phyloP scores from a whole-genome alignment of 2,113 vertebrate species.

The Prietella phreatophila region DNA sequence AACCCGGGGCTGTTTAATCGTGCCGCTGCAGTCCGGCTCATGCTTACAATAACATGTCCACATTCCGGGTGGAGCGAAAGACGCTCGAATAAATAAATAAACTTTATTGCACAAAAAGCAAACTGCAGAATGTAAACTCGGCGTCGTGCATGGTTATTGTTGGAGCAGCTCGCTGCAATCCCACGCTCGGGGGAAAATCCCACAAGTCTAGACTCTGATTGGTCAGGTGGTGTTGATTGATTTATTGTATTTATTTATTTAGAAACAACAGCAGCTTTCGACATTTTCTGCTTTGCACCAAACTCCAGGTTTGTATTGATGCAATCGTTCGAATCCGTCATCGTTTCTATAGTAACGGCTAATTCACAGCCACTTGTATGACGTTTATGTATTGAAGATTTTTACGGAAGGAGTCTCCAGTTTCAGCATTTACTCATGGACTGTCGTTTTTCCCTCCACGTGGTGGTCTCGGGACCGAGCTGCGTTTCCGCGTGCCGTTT shows the following conservation, averaged over 20 bases:
- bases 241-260: neutral
- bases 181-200: slow-evolving; percentile 22
- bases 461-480: neutral
- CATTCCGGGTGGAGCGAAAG: neutral
- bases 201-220: neutral
- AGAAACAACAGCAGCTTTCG: neutral
- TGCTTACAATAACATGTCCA: slow-evolving; percentile 21
- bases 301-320: neutral
- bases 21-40: neutral
- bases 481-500: neutral
- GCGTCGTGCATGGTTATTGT: slow-evolving; percentile 63
- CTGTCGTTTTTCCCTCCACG: neutral
- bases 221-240: neutral
- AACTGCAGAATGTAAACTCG: slow-evolving; percentile 35
- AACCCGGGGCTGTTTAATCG: slow-evolving; percentile 16
- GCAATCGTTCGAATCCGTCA: neutral
- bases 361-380: neutral
- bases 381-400: neutral
- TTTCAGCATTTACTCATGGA: neutral
- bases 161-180: slow-evolving; percentile 42
- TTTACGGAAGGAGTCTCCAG: neutral
- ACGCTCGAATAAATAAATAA: neutral
- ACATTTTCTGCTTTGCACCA: neutral
- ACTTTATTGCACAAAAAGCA: neutral
- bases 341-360: neutral